These are phyloP conservation scores for Pygocentrus nattereri DNA, from an alignment of 2,797 vertebrate species.

Conservation along the genomic window DNA sequence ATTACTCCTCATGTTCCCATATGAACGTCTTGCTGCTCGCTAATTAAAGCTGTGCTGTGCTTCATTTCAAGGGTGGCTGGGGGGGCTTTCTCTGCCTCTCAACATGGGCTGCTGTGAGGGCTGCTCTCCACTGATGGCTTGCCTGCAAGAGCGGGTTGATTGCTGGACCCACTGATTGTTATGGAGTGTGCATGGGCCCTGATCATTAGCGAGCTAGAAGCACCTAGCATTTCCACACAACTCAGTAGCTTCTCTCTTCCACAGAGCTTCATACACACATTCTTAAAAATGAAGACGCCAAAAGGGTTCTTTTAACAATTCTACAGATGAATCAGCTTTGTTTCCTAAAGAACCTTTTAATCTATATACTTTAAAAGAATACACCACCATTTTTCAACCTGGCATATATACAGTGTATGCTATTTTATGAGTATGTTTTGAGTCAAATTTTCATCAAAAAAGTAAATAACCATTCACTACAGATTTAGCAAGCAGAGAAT, in stretches of 20 bases:
- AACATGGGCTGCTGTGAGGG: not conserved
- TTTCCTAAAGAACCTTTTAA: not conserved
- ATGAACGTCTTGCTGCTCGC: slow-evolving; percentile 32
- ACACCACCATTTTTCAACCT: not conserved
- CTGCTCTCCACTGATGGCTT: slow-evolving; percentile 47
- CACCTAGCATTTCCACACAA: slow-evolving; percentile 28
- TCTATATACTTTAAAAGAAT: not conserved
- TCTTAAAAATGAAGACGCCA: not conserved
- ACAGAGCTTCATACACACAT: not conserved
- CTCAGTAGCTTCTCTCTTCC: not conserved
- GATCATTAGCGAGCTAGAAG: slow-evolving; percentile 39
- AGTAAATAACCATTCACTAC: not conserved
- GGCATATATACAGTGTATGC: not conserved
- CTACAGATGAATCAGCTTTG: not conserved
- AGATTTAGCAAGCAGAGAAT: not conserved
- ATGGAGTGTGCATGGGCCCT: slow-evolving; percentile 35
- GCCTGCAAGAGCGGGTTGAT: slow-evolving; percentile 47
- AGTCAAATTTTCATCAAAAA: not conserved
- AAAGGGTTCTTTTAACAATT: not conserved
- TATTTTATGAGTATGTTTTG: not conserved
- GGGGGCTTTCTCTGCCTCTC: slow-evolving; percentile 8
- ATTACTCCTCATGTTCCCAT: slow-evolving; percentile 32
- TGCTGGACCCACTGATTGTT: slow-evolving; percentile 44
- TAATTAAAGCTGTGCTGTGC: slow-evolving; percentile 49
- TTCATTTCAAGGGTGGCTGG: slow-evolving; percentile 30